Percentiles rank a stretch among this genome's conserved stretches.
These are phyloP conservation scores for Chaenocephalus aceratus DNA, from an alignment of 2,113 vertebrate genomes.

Conservation along the genomic window DNA sequence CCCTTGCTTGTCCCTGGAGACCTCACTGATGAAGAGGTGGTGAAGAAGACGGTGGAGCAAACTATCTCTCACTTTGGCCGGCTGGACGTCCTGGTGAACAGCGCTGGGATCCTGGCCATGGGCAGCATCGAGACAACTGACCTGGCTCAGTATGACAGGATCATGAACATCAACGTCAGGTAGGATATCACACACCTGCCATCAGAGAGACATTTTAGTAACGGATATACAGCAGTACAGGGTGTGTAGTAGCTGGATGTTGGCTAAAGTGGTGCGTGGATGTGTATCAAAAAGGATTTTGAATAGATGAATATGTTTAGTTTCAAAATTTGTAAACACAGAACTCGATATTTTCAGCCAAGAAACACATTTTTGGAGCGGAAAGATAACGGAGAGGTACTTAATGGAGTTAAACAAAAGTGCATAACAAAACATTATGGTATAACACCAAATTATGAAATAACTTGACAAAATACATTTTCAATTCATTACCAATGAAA, in stretches of 20 bases:
- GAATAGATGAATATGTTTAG: neutral
- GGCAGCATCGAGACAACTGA: constrained; percentile 84
- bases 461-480: too few species aligned
- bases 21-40: constrained; percentile 82
- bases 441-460: too few species aligned
- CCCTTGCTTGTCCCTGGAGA: constrained; percentile 85
- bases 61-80: constrained; percentile 80
- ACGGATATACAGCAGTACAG: neutral
- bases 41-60: constrained; percentile 80
- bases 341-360: too few species aligned
- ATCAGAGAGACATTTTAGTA: neutral
- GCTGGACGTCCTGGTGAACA: constrained; percentile 86
- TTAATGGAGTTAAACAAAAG: too few species aligned
- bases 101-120: constrained; percentile 85
- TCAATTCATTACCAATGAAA: too few species aligned
- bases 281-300: neutral
- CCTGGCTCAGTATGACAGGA: constrained; percentile 83
- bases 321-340: too few species aligned
- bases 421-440: too few species aligned
- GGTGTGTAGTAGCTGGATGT: neutral
- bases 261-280: neutral
- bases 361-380: too few species aligned
- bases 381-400: too few species aligned
- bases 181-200: constrained; percentile 42
- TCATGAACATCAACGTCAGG: constrained; percentile 88